Conservation (phyloP, 30 jellyfish, hydroid and myxozoan genomes). For the Catostylus mosaicus region DNA sequence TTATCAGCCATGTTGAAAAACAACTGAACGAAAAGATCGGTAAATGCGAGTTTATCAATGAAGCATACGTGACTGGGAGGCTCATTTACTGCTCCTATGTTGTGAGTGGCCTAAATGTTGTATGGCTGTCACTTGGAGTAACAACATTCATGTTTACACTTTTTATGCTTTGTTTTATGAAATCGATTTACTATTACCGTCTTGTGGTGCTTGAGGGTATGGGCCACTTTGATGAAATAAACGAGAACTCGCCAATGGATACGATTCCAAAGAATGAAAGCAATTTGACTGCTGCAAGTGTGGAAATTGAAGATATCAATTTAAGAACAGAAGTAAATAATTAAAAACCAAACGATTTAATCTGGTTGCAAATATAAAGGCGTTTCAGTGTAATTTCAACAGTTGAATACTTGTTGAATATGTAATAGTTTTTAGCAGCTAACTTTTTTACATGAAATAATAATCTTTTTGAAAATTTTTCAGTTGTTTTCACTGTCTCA, state of each 20-base stretch:
- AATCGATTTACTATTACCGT: conserved; percentile 14
- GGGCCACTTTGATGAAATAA: not conserved
- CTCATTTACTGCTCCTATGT: conserved; percentile 38
- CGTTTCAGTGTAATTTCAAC: no score
- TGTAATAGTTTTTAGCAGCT: no score
- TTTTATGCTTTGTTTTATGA: conserved; percentile 18
- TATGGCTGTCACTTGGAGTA: conserved; percentile 57
- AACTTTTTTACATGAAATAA: no score
- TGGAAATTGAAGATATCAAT: no score
- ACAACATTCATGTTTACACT: conserved; percentile 1
- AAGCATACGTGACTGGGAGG: conserved; percentile 24
- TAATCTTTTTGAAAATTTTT: no score
- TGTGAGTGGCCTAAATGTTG: conserved; percentile 24
- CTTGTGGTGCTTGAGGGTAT: not conserved
- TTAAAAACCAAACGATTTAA: no score
- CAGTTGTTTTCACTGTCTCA: no score
- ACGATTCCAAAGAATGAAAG: conserved; percentile 17
- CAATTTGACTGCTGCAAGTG: conserved; percentile 28
- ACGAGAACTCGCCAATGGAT: not conserved
- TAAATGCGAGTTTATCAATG: conserved; percentile 40
- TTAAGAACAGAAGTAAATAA: no score
- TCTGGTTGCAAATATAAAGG: no score
- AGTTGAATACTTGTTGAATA: no score
- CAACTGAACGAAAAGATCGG: conserved; percentile 45
- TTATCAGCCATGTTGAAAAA: conserved; percentile 14